phyloP scores from a whole-genome alignment of 2,797 vertebrate species.

The Poecilia wingei region DNA sequence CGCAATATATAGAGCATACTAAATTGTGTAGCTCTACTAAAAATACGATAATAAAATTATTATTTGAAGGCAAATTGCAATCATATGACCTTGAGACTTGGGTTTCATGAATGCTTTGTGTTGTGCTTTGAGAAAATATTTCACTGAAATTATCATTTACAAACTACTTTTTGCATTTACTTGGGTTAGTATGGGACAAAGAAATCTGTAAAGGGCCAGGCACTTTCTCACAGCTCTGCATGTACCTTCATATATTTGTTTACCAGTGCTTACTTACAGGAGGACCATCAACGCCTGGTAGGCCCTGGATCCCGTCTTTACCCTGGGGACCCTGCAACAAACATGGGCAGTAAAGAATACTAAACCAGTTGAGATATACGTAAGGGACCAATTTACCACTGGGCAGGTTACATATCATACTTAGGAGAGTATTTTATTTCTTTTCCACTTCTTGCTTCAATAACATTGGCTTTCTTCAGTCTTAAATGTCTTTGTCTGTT shows the following conservation, averaged over 20 bases:
- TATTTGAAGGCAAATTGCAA: background rate
- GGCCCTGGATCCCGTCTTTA: slow-evolving; percentile 86
- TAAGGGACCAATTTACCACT: slow-evolving; percentile 23
- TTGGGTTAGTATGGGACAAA: background rate
- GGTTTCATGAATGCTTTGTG: background rate
- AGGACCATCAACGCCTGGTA: slow-evolving; percentile 89
- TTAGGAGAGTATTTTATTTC: slow-evolving; percentile 26
- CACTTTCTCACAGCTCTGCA: background rate
- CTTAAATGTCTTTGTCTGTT: slow-evolving; percentile 53
- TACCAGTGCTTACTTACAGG: slow-evolving; percentile 80
- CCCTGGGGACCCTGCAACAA: slow-evolving; percentile 86
- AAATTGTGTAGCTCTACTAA: background rate
- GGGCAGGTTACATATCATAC: slow-evolving; percentile 33
- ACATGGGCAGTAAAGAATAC: slow-evolving; percentile 41
- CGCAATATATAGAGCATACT: background rate
- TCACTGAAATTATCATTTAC: background rate
- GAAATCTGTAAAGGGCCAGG: background rate
- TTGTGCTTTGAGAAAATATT: background rate
- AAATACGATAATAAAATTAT: background rate
- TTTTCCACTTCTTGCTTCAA: slow-evolving; percentile 37
- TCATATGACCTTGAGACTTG: background rate
- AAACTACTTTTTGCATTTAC: background rate
- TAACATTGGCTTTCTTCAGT: slow-evolving; percentile 28
- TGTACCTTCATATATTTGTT: slow-evolving; percentile 15
- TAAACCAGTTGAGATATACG: slow-evolving; percentile 16